Evolutionary conservation across 2,888 invertebrate species (phyloP).

Genomic region (Tanytarsus gracilentus): DNA sequence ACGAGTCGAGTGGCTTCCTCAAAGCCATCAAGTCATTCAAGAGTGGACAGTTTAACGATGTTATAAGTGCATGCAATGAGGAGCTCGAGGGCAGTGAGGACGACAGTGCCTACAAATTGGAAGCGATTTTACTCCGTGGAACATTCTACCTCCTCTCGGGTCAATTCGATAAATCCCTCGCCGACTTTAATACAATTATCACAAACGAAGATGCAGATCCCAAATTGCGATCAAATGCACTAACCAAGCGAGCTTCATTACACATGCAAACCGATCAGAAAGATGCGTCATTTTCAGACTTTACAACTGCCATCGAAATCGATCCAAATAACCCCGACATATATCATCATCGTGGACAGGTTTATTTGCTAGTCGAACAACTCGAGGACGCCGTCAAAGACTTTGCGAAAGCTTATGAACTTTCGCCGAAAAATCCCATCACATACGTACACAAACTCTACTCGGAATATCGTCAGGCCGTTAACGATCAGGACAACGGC

Average conservation of each 20-base stretch:
- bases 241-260: constrained; percentile 80
- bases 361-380: constrained; percentile 71
- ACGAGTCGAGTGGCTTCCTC: constrained; percentile 53
- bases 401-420: constrained; percentile 70
- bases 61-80: constrained; percentile 70
- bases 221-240: constrained; percentile 68
- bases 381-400: constrained; percentile 72
- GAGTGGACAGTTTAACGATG: constrained; percentile 62
- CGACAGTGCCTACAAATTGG: constrained; percentile 54
- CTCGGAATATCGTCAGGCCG: constrained; percentile 69
- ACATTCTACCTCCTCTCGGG: constrained; percentile 76
- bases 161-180: constrained; percentile 60
- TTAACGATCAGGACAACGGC: constrained; percentile 51
- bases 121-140: constrained; percentile 70
- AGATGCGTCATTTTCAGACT: constrained; percentile 67
- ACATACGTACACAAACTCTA: constrained; percentile 87
- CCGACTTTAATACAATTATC: constrained; percentile 63
- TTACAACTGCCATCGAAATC: constrained; percentile 63
- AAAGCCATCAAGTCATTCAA: constrained; percentile 63
- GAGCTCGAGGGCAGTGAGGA: constrained; percentile 57
- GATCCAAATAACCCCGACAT: constrained; percentile 79
- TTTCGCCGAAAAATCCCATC: constrained; percentile 77
- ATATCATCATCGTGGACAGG: constrained; percentile 71
- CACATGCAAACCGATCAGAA: constrained; percentile 69
- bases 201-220: constrained; percentile 52